These are phyloP conservation scores for Aegithalos caudatus DNA, from an alignment of 2,113 vertebrate species.

Conservation along the genomic window DNA sequence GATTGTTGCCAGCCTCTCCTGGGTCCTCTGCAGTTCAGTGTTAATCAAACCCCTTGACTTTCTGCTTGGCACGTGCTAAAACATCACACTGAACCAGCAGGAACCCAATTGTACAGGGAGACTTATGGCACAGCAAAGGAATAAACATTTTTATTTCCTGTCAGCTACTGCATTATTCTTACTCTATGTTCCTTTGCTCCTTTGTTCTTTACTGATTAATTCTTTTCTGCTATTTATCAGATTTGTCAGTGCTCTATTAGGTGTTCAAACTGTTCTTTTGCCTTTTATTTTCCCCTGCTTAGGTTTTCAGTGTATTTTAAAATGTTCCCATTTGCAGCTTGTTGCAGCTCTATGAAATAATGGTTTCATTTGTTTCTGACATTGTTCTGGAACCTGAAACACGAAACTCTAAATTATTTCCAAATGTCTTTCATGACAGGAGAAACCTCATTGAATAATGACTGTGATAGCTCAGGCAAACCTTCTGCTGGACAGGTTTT, in stretches of 20 bases:
- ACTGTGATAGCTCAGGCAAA: background rate
- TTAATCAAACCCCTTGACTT: background rate
- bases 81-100: background rate
- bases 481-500: background rate
- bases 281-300: background rate
- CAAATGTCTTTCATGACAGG: background rate
- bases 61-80: background rate
- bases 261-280: background rate
- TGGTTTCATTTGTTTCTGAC: conserved; percentile 9
- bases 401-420: background rate
- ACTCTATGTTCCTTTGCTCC: background rate
- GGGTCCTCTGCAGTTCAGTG: background rate
- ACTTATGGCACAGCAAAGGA: background rate
- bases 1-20: background rate
- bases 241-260: background rate
- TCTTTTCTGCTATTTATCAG: background rate
- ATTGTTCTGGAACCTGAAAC: background rate
- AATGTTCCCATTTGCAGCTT: background rate
- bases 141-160: background rate
- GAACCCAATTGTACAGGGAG: background rate
- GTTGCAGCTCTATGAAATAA: background rate
- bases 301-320: background rate
- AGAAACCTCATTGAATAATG: background rate
- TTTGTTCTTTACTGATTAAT: background rate
- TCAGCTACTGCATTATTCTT: background rate